Conservation (phyloP, 1,140 invertebrate genomes). For the Physella acuta region DNA sequence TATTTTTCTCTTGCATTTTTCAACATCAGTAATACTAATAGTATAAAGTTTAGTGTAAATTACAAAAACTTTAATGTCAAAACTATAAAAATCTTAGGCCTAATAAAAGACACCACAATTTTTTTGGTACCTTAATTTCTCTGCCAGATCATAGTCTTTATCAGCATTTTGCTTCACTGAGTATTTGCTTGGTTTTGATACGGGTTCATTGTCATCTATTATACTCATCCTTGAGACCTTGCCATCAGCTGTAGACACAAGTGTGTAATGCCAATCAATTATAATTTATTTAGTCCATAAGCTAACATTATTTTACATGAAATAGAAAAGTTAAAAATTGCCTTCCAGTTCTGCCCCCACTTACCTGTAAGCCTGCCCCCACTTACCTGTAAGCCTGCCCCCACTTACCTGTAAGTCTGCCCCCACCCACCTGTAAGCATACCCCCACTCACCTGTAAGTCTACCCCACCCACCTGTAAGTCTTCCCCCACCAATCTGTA, state of each 20-base stretch:
- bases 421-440: too few species aligned
- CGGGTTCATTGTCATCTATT: conserved; percentile 27
- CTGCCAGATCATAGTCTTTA: conserved; percentile 39
- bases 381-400: too few species aligned
- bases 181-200: conserved; percentile 23
- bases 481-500: too few species aligned
- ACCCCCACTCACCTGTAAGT: too few species aligned
- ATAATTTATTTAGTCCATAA: too few species aligned
- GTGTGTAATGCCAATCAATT: too few species aligned
- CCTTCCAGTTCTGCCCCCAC: background rate
- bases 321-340: background rate
- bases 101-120: conserved; percentile 1
- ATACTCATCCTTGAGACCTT: conserved; percentile 38
- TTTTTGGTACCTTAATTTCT: conserved; percentile 34
- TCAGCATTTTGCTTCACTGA: conserved; percentile 26
- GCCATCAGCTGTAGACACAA: too few species aligned
- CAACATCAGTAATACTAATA: background rate
- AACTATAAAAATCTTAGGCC: background rate
- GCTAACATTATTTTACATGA: too few species aligned
- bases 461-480: too few species aligned
- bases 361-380: background rate
- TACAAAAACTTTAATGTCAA: background rate
- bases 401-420: too few species aligned
- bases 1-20: too few species aligned
- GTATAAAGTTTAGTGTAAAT: background rate